Percentiles rank a stretch among this genome's conserved stretches.
Conservation (phyloP, 2,888 invertebrate species). For the Sarcophaga carnaria region DNA sequence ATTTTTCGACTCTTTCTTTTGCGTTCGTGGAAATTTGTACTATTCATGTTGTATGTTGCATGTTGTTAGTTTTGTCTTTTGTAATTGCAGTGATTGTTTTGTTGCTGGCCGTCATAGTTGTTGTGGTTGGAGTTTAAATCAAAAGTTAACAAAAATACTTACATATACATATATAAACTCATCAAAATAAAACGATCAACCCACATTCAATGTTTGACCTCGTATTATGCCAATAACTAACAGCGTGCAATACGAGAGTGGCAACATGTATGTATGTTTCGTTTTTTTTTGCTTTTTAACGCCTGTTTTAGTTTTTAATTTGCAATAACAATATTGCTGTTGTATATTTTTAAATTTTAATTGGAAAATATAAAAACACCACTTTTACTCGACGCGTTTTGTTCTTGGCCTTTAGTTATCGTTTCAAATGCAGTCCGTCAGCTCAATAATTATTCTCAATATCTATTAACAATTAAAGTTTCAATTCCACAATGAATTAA, state of each 20-base stretch:
- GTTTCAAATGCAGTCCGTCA: no score
- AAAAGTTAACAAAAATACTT: background rate
- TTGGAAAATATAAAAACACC: background rate
- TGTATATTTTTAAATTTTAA: background rate
- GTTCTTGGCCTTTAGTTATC: no score
- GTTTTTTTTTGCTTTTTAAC: conserved; percentile 16
- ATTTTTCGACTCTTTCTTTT: conserved; percentile 26
- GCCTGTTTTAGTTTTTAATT: conserved; percentile 16
- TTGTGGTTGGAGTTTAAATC: conserved; percentile 21
- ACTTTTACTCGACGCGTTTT: background rate
- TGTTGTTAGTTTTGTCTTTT: conserved; percentile 35
- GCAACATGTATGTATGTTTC: conserved; percentile 29
- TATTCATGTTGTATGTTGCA: conserved; percentile 7
- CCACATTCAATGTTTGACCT: conserved; percentile 67
- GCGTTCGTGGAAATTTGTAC: conserved; percentile 14
- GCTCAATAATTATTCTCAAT: no score
- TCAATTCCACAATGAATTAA: no score
- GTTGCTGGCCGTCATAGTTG: conserved; percentile 53
- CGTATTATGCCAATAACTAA: conserved; percentile 46
- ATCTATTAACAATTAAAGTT: no score
- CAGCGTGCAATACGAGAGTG: conserved; percentile 46
- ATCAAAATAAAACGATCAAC: conserved; percentile 58
- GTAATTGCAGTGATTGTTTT: conserved; percentile 34
- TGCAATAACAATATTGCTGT: background rate
- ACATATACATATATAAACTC: background rate